Conservation (phyloP, 2,888 invertebrate species). For the Plagodis pulveraria region DNA sequence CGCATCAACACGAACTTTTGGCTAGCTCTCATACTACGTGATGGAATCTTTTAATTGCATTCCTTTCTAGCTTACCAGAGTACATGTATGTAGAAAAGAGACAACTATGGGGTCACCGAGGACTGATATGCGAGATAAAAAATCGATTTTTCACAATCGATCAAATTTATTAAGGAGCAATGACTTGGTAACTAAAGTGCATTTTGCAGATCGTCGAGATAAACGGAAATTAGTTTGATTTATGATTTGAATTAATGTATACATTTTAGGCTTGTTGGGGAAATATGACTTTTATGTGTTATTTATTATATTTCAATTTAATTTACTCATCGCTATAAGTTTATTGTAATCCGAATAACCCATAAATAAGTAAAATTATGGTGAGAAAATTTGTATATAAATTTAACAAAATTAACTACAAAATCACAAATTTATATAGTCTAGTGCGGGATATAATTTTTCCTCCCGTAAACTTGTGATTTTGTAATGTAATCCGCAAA, state of each 20-base stretch:
- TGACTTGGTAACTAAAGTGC: conserved; percentile 19
- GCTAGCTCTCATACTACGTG: conserved; percentile 74
- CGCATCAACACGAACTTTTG: conserved; percentile 64
- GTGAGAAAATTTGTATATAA: too few species aligned
- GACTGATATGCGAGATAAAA: conserved; percentile 29
- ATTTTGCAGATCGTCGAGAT: conserved; percentile 1
- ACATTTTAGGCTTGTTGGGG: too few species aligned
- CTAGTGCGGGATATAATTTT: too few species aligned
- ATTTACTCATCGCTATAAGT: too few species aligned
- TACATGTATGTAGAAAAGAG: conserved; percentile 46
- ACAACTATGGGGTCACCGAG: conserved; percentile 38
- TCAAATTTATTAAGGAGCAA: conserved; percentile 24
- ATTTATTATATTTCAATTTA: too few species aligned
- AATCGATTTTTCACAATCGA: conserved; percentile 38
- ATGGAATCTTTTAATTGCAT: conserved; percentile 72
- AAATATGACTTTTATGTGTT: too few species aligned
- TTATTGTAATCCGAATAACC: too few species aligned
- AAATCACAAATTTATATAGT: too few species aligned
- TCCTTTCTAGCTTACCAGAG: conserved; percentile 51
- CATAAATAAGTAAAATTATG: too few species aligned
- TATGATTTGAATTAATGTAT: background rate
- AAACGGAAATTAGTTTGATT: conserved; percentile 2
- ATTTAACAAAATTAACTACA: too few species aligned
- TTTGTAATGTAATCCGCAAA: too few species aligned
- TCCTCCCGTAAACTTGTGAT: too few species aligned